A percentile compares a stretch with the other conserved stretches of the same genome.
Evolutionary conservation across 2,113 vertebrate genomes (phyloP).

Genomic region (Paradisaea rubra): DNA sequence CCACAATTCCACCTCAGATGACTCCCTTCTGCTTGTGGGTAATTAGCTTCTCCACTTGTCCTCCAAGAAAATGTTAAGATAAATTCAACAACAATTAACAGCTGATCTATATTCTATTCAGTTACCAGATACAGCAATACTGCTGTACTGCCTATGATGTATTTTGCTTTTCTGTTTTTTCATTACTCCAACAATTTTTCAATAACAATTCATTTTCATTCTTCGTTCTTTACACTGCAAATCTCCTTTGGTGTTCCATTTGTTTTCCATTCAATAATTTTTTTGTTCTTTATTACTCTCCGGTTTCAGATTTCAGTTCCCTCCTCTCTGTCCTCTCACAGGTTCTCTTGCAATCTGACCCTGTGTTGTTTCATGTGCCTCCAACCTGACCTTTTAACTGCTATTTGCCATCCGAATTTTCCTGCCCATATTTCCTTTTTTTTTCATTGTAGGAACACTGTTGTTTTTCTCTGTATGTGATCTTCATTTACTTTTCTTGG

Average conservation of each 20-base stretch:
- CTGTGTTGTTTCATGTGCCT: background rate
- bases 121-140: background rate
- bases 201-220: background rate
- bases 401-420: background rate
- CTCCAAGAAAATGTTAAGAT: background rate
- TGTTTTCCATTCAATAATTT: background rate
- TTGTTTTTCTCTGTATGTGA: background rate
- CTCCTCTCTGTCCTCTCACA: background rate
- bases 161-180: background rate
- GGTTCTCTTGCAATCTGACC: background rate
- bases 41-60: background rate
- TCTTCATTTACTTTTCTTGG: background rate
- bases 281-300: background rate
- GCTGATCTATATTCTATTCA: background rate
- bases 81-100: background rate
- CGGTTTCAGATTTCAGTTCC: slow-evolving; percentile 11
- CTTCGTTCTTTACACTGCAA: background rate
- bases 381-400: background rate
- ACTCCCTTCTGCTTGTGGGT: background rate
- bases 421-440: background rate
- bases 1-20: background rate
- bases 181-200: background rate
- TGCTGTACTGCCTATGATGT: background rate
- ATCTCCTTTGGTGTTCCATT: background rate
- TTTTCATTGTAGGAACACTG: background rate